Evolutionary conservation across 2,113 vertebrate genomes (phyloP).

Genomic region (Ceyx melanurus): DNA sequence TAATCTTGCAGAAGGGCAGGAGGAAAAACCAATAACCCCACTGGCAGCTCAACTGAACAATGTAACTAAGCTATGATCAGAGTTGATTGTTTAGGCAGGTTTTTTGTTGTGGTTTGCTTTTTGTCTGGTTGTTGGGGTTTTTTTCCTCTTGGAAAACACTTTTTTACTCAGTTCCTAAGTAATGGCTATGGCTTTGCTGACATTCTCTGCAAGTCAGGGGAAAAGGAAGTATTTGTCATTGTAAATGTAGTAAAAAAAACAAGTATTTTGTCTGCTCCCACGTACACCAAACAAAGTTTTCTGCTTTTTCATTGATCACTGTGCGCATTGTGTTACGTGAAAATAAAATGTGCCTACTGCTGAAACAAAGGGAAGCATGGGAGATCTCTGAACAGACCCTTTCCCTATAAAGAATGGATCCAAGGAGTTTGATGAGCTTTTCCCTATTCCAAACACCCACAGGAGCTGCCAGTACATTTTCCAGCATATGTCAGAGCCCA

Average conservation of each 20-base stretch:
- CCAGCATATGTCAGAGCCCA: neutral
- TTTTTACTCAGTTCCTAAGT: constrained; percentile 18
- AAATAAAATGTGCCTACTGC: neutral
- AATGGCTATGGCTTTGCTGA: neutral
- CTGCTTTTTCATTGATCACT: neutral
- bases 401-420: neutral
- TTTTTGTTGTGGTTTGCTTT: neutral
- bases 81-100: neutral
- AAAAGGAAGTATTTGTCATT: constrained; percentile 51
- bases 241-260: neutral
- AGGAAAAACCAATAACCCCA: neutral
- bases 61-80: constrained; percentile 5
- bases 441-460: neutral
- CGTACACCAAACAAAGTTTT: neutral
- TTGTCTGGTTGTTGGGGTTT: neutral
- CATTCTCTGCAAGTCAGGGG: neutral
- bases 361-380: constrained; percentile 5
- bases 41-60: neutral
- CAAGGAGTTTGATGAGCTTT: neutral
- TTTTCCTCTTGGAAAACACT: neutral
- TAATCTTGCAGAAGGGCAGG: neutral
- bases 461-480: neutral
- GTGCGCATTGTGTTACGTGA: neutral
- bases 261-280: constrained; percentile 35
- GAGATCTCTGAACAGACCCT: neutral